Evolutionary conservation across 2,113 vertebrate species (phyloP), one percentile per base, ranked within the genome.

Genomic region (Oriolus oriolus): DNA sequence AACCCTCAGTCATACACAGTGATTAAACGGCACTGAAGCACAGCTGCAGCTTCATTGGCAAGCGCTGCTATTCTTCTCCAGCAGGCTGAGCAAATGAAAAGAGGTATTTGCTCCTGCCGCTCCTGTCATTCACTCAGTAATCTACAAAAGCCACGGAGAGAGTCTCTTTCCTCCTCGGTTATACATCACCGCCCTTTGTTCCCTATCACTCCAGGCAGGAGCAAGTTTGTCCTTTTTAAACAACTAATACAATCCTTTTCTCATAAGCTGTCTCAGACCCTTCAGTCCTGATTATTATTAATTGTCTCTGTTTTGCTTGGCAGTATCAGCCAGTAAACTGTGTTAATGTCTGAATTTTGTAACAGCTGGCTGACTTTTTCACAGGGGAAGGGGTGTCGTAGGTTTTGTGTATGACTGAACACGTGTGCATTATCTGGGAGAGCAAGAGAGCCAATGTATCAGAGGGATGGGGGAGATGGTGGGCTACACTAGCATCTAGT

Each of bases 1-100:
- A 97, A 96, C 97, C 96, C 95, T 96, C 97, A 95, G 96, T 87
- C 87, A 60, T 93, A 91, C 85, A 75, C 84, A 74, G 69, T 90
- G 83, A 95, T 96, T 96, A 96, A 92, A 61, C 39, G 9, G 50
- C 75, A 61, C 94, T 80, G 84, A 82, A 92, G 78, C 92, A 87
- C 93, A 94, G 97, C 95, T 97, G 96, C 95, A 93, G 93, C 73
- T 78, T 96, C 91, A 15, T 33, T 96, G 95, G 85, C 84, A 89
- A 91, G 91, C 85, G 3, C 70, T 80, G 91, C 97, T 96, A 80
- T 97, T 96, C 95, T 97, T 93, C 91, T 87, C 88, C 84, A 87
- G 77, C 79, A 91, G 93, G 73, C 94, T 79, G 94, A 96, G 93
- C 94, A 93, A 94, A 95, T 79, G 93, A 93, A 97, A 94, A 92